Evolutionary conservation across 2,888 invertebrate species (phyloP), one percentile per base, ranked within the genome.

Genomic region (Cantharis nigra): DNA sequence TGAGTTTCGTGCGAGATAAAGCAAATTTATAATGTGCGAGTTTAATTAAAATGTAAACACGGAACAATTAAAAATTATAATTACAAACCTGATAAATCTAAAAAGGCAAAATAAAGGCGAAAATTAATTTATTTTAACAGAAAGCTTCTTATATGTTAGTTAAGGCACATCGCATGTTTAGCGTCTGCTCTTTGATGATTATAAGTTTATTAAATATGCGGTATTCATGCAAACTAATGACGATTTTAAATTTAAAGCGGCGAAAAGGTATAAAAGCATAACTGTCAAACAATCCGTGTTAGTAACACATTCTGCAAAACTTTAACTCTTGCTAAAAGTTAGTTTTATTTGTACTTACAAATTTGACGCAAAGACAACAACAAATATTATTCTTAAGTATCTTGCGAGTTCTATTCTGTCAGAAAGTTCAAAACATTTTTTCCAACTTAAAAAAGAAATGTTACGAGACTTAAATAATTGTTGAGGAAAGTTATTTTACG

Each of bases 341-440:
- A 67, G 23, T 67, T 67, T 26, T 67, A 67, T 67, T 67, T 67
- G 65, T 67, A 67, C 65, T 67, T 23, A 67, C 65, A 67, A 67
- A 11, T 67, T 67, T 67, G 26, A 20, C 7, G 65, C 13, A 67
- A 67, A 67, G 65, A 23, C 65, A 67, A 67, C 65, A 67, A 67
- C 65, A 67, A 67, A 67, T 67, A 67, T 67, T 67, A 67, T 67
- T 67, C 65, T 67, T 26, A 67, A 67, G 65, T 67, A 26, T 67
- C 65, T 67, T 67, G 65, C 26, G 65, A 67, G 26, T 18, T 11
- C 23, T n/a, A 67, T 23, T 23, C 65, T 26, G 26, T 67, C 65
- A 49, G 13, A 49, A 49, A 49, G 49, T 49, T 49, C 49, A 49
- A 49, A 49, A 49, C 49, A 49, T n/a, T 49, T 49, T 49, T n/a